Conservation (phyloP, 2,113 vertebrate genomes). For the Danionella cerebrum region DNA sequence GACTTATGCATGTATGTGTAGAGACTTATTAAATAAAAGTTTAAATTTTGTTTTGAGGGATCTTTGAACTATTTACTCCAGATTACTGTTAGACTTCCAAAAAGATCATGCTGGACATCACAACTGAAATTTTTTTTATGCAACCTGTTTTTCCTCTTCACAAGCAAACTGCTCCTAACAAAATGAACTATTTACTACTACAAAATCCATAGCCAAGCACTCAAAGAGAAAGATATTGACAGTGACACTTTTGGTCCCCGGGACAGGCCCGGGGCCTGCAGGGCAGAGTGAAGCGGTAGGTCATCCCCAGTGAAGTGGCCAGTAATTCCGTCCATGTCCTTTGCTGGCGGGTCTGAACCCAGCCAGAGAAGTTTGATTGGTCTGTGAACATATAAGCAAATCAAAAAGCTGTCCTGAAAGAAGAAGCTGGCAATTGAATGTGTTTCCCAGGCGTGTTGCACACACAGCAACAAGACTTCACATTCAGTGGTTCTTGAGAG, state of each 20-base stretch:
- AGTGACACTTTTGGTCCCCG: neutral
- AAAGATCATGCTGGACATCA: too few relatives aligned
- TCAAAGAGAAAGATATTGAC: neutral
- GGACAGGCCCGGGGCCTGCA: neutral
- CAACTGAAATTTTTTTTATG: too few relatives aligned
- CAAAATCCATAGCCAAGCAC: neutral
- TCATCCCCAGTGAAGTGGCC: neutral
- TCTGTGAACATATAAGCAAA: constrained; percentile 47
- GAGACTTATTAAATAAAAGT: too few relatives aligned
- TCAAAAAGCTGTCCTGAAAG: constrained; percentile 48
- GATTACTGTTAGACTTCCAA: too few relatives aligned
- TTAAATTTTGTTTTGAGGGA: too few relatives aligned
- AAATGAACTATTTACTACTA: neutral
- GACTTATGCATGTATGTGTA: too few relatives aligned
- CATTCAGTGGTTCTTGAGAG: constrained; percentile 35
- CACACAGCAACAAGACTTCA: constrained; percentile 32
- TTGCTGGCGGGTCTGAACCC: constrained; percentile 28
- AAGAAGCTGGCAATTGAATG: neutral
- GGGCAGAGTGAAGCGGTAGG: neutral
- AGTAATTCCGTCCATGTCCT: neutral
- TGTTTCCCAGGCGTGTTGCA: too few relatives aligned
- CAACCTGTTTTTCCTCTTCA: neutral
- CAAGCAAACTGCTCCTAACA: too few relatives aligned
- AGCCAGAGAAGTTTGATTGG: constrained; percentile 41
- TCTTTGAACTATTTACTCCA: too few relatives aligned